phyloP scores from a whole-genome alignment of 2,888 invertebrate species.

The Buathra laborator region DNA sequence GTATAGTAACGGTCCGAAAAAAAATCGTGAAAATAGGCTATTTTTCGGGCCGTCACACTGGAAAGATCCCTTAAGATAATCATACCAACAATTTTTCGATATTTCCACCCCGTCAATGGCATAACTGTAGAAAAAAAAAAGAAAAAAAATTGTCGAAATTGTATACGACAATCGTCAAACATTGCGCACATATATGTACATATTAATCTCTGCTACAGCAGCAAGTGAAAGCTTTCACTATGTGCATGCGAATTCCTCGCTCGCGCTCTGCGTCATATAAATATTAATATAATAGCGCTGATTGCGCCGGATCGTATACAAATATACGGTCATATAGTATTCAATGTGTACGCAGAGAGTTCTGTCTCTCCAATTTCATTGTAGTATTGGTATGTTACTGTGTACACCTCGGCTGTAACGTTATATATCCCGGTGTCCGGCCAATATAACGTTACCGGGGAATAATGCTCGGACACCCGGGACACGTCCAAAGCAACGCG shows the following conservation, averaged over 20 bases:
- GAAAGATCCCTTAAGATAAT: too few species aligned
- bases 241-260: conserved; percentile 27
- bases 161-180: neutral
- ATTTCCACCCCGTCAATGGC: neutral
- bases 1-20: too few species aligned
- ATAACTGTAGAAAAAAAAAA: neutral
- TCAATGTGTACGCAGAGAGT: conserved; percentile 7
- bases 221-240: conserved; percentile 25
- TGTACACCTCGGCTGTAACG: conserved; percentile 27
- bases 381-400: conserved; percentile 37
- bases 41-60: too few species aligned
- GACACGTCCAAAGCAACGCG: conserved; percentile 75
- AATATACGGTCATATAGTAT: conserved; percentile 55
- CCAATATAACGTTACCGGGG: conserved; percentile 68
- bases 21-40: too few species aligned
- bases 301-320: conserved; percentile 78
- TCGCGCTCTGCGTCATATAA: conserved; percentile 72
- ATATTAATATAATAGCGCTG: conserved; percentile 81
- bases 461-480: conserved; percentile 72
- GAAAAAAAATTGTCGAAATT: neutral
- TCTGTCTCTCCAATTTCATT: conserved; percentile 27
- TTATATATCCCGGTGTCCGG: conserved; percentile 45
- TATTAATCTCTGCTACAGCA: conserved; percentile 15
- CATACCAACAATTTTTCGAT: neutral
- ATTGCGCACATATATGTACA: neutral